Evolutionary conservation across 2,888 invertebrate genomes (phyloP), one percentile per base, ranked within the genome.

Genomic region (Hartigia nigra): DNA sequence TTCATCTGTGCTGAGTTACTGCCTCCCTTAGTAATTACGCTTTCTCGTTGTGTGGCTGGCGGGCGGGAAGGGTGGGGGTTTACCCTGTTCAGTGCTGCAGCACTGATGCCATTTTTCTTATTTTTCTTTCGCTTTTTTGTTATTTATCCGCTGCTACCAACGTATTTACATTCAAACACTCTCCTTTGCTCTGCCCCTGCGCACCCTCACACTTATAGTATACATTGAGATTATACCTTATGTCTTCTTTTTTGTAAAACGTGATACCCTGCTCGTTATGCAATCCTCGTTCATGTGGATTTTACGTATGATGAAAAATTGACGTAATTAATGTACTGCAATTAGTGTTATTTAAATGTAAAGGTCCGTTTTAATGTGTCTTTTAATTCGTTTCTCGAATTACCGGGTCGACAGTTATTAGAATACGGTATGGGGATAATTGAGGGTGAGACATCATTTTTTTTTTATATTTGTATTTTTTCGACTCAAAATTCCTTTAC

Each of bases 21-120:
- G 78, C 81, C 81, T 83, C 82, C 82, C 82, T 79, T 82, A 82
- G 86, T 87, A 90, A 90, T 87, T 87, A 89, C 86, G 83, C 84
- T 89, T 84, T 86, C 84, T 83, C 86, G 81, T 84, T 82, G 81
- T 82, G 82, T 81, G 80, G 82, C 82, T 79, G 74, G 77, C 2
- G 9, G 70, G 0, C 4, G 23, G 2, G 1, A 4, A 5, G 23
- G 39, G 14, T n/a, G n/a, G 14, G 23, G 9, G 23, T 9, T 55
- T 23, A 55, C 55, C 72, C 72, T 32, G 31, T 32, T 72, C 72
- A 14, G 32, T 72, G 34, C 72, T 34, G 32, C 72, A 34, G 72
- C 31, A 72, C 31, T 32, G 72, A 72, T 72, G 72, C 72, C 12
- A 32, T 72, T 32, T 72, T 72, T 34, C 32, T 72, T 72, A 72